Evolutionary conservation across 2,888 invertebrate species (phyloP).

Genomic region (Andrena hattorfiana): DNA sequence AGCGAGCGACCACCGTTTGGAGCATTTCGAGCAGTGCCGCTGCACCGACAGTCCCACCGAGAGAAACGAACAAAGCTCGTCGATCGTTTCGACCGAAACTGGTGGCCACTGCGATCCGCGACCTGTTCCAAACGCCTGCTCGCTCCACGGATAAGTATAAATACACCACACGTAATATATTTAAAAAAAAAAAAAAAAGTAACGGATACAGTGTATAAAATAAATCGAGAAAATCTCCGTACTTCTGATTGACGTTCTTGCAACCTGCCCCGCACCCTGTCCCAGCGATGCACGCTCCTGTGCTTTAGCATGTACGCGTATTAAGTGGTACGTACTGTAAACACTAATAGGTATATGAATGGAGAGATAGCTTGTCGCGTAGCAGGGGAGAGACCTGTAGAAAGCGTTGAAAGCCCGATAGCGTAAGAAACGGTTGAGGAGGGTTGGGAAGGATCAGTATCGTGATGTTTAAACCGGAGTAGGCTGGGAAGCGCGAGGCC

Average conservation of each 20-base stretch:
- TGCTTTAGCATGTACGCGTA: too few species aligned
- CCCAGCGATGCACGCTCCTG: not conserved
- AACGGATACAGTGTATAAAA: conserved; percentile 71
- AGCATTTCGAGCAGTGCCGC: conserved; percentile 18
- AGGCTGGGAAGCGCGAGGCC: too few species aligned
- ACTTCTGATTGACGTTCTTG: not conserved
- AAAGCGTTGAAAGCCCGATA: not conserved
- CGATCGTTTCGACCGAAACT: not conserved
- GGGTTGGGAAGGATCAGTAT: not conserved
- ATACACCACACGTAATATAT: conserved; percentile 68
- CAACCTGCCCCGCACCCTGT: not conserved
- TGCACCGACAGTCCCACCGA: not conserved
- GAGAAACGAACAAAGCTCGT: not conserved
- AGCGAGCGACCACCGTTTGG: conserved; percentile 16
- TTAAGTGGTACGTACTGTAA: too few species aligned
- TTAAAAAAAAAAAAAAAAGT: conserved; percentile 49
- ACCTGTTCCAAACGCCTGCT: conserved; percentile 48
- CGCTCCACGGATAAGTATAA: conserved; percentile 59
- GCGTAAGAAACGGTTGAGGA: not conserved
- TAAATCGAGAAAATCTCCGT: conserved; percentile 65
- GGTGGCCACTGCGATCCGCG: not conserved
- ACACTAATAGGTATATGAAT: too few species aligned
- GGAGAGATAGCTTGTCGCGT: too few species aligned
- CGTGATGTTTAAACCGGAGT: not conserved
- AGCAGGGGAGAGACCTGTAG: not conserved